Percentiles rank a stretch among this genome's conserved stretches.
These are phyloP conservation scores for Cryptotermes secundus DNA, from an alignment of 1,140 invertebrate species.

Conservation along the genomic window DNA sequence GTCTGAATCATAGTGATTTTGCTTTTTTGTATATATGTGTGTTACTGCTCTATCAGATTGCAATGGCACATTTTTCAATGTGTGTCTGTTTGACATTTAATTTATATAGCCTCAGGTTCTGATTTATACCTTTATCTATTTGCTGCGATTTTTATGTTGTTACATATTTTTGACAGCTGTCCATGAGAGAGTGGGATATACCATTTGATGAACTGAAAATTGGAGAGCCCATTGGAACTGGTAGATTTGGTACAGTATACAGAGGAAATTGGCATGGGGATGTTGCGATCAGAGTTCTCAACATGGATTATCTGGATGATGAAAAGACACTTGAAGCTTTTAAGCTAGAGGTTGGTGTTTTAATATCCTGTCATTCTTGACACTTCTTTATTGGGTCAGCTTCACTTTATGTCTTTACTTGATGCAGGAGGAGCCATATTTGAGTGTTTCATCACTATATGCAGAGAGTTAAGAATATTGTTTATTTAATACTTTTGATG, in stretches of 20 bases:
- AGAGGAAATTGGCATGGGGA: conserved; percentile 97
- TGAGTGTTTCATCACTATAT: too few species aligned
- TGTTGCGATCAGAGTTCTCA: conserved; percentile 96
- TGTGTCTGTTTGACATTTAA: too few species aligned
- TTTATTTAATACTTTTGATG: too few species aligned
- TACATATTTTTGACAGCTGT: conserved; percentile 59
- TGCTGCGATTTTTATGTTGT: conserved; percentile 36
- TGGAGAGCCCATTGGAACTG: conserved; percentile 84
- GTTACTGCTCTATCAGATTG: too few species aligned
- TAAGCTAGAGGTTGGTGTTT: conserved; percentile 74
- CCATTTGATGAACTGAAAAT: conserved; percentile 90
- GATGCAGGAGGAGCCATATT: too few species aligned
- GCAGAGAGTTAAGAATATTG: too few species aligned
- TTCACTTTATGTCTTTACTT: too few species aligned
- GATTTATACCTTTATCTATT: conserved; percentile 18
- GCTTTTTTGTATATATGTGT: too few species aligned
- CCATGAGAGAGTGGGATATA: conserved; percentile 97
- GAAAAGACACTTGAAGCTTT: conserved; percentile 92
- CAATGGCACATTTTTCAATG: too few species aligned
- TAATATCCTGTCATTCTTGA: background rate
- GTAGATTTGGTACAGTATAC: conserved; percentile 92
- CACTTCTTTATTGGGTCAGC: too few species aligned
- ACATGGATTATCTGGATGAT: conserved; percentile 91
- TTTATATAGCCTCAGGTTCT: background rate
- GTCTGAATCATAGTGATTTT: too few species aligned